phyloP scores from a whole-genome alignment of 2,113 vertebrate genomes.

The Struthio camelus region DNA sequence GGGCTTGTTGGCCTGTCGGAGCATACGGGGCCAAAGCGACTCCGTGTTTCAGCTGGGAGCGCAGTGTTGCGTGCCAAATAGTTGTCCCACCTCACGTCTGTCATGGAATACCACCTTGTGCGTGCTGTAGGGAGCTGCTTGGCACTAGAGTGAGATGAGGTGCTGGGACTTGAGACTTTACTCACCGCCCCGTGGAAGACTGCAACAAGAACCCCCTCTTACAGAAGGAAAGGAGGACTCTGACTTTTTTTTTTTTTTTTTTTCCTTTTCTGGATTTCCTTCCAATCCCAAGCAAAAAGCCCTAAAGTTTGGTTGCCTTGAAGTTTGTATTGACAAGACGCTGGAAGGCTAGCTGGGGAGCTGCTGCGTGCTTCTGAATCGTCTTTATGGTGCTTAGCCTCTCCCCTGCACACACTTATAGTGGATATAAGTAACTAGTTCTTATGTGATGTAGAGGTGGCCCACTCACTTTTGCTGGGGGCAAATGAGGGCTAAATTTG shows the following conservation, averaged over 20 bases:
- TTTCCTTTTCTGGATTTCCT: neutral
- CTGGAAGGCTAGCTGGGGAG: neutral
- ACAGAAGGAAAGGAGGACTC: neutral
- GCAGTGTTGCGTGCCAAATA: neutral
- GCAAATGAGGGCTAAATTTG: neutral
- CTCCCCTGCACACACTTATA: neutral
- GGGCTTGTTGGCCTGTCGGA: neutral
- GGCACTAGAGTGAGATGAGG: neutral
- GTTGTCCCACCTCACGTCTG: neutral
- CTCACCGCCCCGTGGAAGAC: neutral
- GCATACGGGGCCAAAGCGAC: neutral
- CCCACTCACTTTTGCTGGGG: neutral
- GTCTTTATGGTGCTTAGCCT: neutral
- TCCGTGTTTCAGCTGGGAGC: accelerated
- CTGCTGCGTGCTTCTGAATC: neutral
- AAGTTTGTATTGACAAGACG: neutral
- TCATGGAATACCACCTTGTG: accelerated
- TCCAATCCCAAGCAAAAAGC: neutral
- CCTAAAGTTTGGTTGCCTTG: neutral
- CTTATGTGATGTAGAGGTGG: accelerated
- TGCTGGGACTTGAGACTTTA: neutral
- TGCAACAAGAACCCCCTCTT: neutral
- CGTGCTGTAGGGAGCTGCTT: neutral
- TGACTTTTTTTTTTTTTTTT: too few species aligned
- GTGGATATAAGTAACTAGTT: neutral